These are phyloP conservation scores for Magallana nippona DNA, from an alignment of 2,888 invertebrate species.

Conservation along the genomic window DNA sequence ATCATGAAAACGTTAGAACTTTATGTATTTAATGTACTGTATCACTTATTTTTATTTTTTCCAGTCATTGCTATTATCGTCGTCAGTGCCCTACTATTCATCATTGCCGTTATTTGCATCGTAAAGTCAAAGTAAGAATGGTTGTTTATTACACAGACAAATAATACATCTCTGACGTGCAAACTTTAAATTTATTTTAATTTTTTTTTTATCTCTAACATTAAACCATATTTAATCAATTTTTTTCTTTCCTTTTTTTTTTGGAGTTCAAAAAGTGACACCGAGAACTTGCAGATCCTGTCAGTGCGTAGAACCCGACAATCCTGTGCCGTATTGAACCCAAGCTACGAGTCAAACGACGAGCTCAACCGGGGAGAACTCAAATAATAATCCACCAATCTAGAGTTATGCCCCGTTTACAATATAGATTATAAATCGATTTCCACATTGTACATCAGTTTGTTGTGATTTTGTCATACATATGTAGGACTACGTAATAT, in stretches of 20 bases:
- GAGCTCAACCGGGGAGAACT: background rate
- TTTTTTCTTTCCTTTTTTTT: background rate
- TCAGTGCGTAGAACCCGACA: background rate
- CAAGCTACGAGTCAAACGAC: conserved; percentile 10
- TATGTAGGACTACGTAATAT: no score
- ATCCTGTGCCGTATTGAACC: background rate
- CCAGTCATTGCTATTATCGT: conserved; percentile 9
- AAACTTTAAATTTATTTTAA: no score
- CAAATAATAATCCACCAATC: no score
- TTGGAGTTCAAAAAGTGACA: background rate
- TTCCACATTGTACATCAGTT: no score
- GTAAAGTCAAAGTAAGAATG: conserved; percentile 20
- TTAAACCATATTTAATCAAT: background rate
- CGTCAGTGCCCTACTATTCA: background rate
- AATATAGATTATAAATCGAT: no score
- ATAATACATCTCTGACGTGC: no score
- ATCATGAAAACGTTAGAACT: background rate
- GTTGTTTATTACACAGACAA: no score
- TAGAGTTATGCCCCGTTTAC: no score
- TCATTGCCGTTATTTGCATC: background rate
- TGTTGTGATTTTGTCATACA: no score
- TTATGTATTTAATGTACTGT: background rate
- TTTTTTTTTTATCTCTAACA: no score
- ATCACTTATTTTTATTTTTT: background rate
- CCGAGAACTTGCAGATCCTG: background rate